Base-by-base conservation (phyloP, 2,888 invertebrate species). In the Invenusta paracnida region DNA sequence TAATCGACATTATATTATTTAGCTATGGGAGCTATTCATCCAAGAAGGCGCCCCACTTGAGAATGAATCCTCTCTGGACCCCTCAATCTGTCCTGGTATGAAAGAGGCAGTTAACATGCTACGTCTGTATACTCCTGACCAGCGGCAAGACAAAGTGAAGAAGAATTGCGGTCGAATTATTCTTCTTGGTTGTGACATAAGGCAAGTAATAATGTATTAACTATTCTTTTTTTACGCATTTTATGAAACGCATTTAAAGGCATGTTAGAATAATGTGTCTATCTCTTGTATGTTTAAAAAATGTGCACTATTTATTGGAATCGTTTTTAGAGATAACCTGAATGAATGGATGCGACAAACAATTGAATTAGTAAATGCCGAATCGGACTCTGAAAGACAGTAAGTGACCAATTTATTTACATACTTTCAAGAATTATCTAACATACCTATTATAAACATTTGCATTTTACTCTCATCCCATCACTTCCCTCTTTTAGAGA, bases 241-340 rank as follows among this genome's bases (percentile, higher is more conserved):
- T n/a, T n/a, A n/a, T n/a, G n/a, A n/a, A n/a, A n/a, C n/a, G n/a
- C n/a, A n/a, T n/a, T n/a, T n/a, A n/a, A n/a, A n/a, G n/a, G n/a
- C n/a, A n/a, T n/a, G n/a, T n/a, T n/a, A n/a, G n/a, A n/a, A n/a
- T n/a, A n/a, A n/a, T n/a, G n/a, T n/a, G n/a, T n/a, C n/a, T n/a
- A n/a, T n/a, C n/a, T n/a, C n/a, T n/a, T n/a, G n/a, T n/a, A n/a
- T n/a, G n/a, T n/a, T n/a, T n/a, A n/a, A n/a, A n/a, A n/a, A n/a
- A n/a, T n/a, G n/a, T n/a, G n/a, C n/a, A n/a, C n/a, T n/a, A n/a
- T n/a, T n/a, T n/a, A n/a, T n/a, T n/a, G n/a, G n/a, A n/a, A n/a
- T n/a, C n/a, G n/a, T n/a, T 73, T 73, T 73, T 25, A 73, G 73
- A 73, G 73, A 73, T n/a, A 73, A 73, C 25, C 27, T 73, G 17